These are phyloP conservation scores for Sylvilagus floridanus DNA, from an alignment of 2,797 vertebrate genomes.

Conservation along the genomic window DNA sequence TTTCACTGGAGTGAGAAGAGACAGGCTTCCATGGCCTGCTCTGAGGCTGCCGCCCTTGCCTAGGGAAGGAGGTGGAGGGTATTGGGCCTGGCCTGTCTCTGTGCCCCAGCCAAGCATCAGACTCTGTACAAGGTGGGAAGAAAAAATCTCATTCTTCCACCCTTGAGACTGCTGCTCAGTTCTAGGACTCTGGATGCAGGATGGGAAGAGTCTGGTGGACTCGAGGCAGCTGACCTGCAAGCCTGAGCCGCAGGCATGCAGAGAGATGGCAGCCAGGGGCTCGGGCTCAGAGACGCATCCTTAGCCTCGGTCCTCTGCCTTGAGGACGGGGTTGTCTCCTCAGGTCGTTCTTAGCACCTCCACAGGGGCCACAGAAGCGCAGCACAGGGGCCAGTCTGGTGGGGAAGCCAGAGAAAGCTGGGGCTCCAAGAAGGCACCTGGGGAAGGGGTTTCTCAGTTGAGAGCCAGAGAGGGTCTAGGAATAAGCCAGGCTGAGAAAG, in stretches of 20 bases:
- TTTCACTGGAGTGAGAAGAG: fast-evolving
- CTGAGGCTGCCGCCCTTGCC: background rate
- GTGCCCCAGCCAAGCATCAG: background rate
- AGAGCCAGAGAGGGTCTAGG: background rate
- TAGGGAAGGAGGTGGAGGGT: background rate
- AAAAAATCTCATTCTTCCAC: background rate
- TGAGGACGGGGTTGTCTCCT: background rate
- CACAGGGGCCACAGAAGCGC: fast-evolving
- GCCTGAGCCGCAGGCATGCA: background rate
- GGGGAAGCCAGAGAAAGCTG: background rate
- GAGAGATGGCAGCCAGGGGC: fast-evolving
- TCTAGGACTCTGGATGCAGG: background rate
- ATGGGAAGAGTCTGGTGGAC: background rate
- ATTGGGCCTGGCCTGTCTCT: background rate
- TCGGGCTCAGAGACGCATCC: fast-evolving
- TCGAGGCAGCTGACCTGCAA: background rate
- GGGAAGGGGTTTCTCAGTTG: background rate
- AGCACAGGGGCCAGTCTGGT: background rate
- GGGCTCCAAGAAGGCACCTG: background rate
- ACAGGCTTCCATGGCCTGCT: background rate
- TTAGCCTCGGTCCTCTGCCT: fast-evolving
- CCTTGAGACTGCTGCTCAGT: background rate
- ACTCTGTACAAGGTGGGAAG: background rate
- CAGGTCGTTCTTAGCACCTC: fast-evolving
- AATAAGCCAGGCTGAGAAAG: background rate